Evolutionary conservation across 2,888 invertebrate genomes (phyloP).

Genomic region (Limnephilus lunatus): DNA sequence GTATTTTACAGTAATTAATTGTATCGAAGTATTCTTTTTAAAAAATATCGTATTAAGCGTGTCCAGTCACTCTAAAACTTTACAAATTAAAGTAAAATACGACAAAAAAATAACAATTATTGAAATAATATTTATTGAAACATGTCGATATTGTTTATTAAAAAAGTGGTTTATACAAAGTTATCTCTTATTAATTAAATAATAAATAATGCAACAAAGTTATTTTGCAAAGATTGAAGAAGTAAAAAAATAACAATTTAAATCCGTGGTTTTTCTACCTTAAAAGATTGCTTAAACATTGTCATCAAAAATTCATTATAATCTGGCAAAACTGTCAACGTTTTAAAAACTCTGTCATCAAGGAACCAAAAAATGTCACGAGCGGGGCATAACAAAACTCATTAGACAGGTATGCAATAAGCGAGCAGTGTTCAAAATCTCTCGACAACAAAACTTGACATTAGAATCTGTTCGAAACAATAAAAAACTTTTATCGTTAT

Average conservation of each 20-base stretch:
- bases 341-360: background rate
- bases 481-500: no score
- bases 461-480: background rate
- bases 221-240: no score
- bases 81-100: background rate
- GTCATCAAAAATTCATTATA: background rate
- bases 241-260: background rate
- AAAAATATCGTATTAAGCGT: no score
- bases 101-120: background rate
- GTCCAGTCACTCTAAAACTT: no score
- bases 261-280: background rate
- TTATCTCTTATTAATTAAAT: no score
- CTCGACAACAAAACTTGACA: background rate
- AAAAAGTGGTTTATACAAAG: no score
- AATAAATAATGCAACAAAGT: no score
- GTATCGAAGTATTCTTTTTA: no score
- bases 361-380: background rate
- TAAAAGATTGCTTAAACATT: background rate
- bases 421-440: background rate
- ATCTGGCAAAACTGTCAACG: background rate
- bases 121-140: no score
- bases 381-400: background rate
- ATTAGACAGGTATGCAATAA: background rate
- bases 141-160: no score
- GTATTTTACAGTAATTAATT: no score